These are phyloP conservation scores for Novumbra hubbsi DNA, from an alignment of 2,797 vertebrate species.

Conservation along the genomic window DNA sequence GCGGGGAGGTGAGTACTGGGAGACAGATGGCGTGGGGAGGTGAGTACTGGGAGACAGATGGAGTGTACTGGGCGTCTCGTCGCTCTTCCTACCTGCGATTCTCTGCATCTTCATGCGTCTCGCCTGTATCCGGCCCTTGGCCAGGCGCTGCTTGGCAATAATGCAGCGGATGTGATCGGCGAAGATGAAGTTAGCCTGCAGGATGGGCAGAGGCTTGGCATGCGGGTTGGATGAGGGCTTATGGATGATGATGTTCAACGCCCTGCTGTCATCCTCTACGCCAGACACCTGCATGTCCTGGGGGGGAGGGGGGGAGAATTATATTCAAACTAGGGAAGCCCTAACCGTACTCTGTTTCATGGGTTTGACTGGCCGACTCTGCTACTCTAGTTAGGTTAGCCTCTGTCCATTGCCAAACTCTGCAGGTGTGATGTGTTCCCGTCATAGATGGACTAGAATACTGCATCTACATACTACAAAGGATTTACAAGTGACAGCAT, in stretches of 20 bases:
- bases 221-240: conserved; percentile 96
- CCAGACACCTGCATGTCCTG: conserved; percentile 99
- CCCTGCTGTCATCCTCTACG: conserved; percentile 95
- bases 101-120: conserved; percentile 98
- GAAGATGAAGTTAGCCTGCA: conserved; percentile 95
- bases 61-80: background rate
- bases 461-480: no score
- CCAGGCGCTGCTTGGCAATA: conserved; percentile 95
- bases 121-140: conserved; percentile 95
- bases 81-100: conserved; percentile 82
- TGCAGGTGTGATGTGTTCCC: no score
- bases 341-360: no score
- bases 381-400: no score
- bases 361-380: no score
- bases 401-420: no score
- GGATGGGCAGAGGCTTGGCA: conserved; percentile 95
- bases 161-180: conserved; percentile 98
- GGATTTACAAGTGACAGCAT: no score
- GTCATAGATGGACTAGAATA: no score
- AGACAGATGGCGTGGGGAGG: no score
- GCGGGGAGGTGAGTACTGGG: no score
- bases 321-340: no score
- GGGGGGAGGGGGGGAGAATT: background rate
- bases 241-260: conserved; percentile 93
- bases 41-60: no score